Conservation (phyloP, 1,140 invertebrate genomes). For the Sarcophaga bullata region DNA sequence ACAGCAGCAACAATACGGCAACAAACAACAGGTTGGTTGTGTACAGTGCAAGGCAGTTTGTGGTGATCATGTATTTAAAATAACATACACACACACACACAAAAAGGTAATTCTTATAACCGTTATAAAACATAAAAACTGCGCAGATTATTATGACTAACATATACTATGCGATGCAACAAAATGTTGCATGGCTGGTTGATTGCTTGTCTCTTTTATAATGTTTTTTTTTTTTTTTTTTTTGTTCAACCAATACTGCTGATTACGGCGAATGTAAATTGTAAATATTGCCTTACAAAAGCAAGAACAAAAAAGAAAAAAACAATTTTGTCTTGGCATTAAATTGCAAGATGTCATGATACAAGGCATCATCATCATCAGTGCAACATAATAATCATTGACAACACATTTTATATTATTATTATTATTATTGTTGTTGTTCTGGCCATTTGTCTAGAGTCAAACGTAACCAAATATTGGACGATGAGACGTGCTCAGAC, state of each 20-base stretch:
- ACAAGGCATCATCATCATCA: not conserved
- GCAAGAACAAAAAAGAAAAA: not conserved
- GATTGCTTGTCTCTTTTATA: not conserved
- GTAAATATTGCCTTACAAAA: not conserved
- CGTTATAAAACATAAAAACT: not conserved
- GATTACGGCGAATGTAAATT: not conserved
- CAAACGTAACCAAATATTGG: not conserved
- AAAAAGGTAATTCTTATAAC: not conserved
- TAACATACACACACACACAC: not conserved
- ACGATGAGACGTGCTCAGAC: not conserved
- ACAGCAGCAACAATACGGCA: too few species aligned
- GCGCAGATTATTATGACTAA: constrained; percentile 17
- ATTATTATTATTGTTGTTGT: not conserved
- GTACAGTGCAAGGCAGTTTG: not conserved
- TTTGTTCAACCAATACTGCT: not conserved
- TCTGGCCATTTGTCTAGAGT: not conserved
- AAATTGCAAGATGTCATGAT: constrained; percentile 26
- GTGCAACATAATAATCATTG: constrained; percentile 22
- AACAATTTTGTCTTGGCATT: constrained; percentile 12
- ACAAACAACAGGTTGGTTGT: not conserved
- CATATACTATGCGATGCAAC: not conserved
- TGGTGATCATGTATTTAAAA: not conserved
- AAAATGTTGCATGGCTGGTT: not conserved
- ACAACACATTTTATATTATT: not conserved
- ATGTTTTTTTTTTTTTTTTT: not conserved